These are phyloP conservation scores for Liodrosophila aerea DNA, from an alignment of 2,888 invertebrate species.

Conservation along the genomic window DNA sequence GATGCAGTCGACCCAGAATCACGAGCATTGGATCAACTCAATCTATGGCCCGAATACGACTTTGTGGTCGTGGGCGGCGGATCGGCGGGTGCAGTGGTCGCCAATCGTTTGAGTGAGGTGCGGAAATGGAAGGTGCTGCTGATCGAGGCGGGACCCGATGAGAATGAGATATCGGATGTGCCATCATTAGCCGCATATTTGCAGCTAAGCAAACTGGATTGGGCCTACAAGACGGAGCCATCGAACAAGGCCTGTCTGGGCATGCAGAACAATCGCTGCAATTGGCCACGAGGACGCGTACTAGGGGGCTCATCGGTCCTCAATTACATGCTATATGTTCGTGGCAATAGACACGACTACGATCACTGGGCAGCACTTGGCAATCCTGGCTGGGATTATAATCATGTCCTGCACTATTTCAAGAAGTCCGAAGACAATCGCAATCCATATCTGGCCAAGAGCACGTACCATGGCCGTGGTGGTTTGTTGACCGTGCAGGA, in stretches of 20 bases:
- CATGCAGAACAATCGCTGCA: constrained; percentile 91
- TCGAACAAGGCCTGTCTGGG: constrained; percentile 91
- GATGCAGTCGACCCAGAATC: constrained; percentile 92
- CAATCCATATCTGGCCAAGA: constrained; percentile 89
- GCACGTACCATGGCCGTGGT: constrained; percentile 87
- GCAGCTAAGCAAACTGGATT: constrained; percentile 92
- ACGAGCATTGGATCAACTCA: constrained; percentile 87
- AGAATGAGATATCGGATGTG: constrained; percentile 93
- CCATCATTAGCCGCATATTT: constrained; percentile 93
- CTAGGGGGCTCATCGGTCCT: constrained; percentile 93
- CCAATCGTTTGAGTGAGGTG: constrained; percentile 90
- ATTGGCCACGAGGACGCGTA: constrained; percentile 95
- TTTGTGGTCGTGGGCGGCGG: constrained; percentile 93
- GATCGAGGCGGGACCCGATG: constrained; percentile 93
- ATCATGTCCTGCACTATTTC: constrained; percentile 92
- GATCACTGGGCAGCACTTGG: constrained; percentile 94
- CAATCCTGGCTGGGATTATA: constrained; percentile 94
- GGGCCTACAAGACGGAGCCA: constrained; percentile 94
- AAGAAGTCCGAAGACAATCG: constrained; percentile 94
- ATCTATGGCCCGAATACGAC: constrained; percentile 89
- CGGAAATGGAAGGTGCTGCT: constrained; percentile 90
- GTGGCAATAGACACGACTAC: constrained; percentile 92
- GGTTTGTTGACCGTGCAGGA: constrained; percentile 91
- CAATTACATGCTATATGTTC: constrained; percentile 95
- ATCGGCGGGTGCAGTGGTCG: constrained; percentile 94